Evolutionary conservation across 2,113 vertebrate genomes (phyloP).

Genomic region (Ictalurus furcatus): DNA sequence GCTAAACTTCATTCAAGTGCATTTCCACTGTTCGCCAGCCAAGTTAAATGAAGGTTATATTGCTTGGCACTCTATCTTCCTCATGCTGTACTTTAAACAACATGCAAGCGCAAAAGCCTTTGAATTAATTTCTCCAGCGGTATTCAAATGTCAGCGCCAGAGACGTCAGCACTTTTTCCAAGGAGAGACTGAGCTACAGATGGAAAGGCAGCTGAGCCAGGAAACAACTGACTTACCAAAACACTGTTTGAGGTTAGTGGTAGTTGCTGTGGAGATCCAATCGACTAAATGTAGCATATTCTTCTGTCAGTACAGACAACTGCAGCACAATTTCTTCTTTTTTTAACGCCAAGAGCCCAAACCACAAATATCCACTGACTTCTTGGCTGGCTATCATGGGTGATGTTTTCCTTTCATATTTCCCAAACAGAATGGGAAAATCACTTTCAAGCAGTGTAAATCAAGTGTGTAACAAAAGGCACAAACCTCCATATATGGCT

Average conservation of each 20-base stretch:
- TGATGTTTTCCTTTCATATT: slow-evolving; percentile 28
- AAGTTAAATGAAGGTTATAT: slow-evolving; percentile 65
- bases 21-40: slow-evolving; percentile 62
- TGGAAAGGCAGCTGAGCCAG: slow-evolving; percentile 22
- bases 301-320: neutral
- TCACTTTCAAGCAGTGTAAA: slow-evolving; percentile 25
- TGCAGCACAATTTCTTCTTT: neutral
- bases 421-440: slow-evolving; percentile 10
- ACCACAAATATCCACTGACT: slow-evolving; percentile 17
- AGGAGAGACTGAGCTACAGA: slow-evolving; percentile 14
- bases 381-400: neutral
- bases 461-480: slow-evolving; percentile 10
- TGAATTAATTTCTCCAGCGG: slow-evolving; percentile 46
- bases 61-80: slow-evolving; percentile 61
- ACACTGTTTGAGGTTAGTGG: slow-evolving; percentile 30
- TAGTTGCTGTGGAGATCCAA: slow-evolving; percentile 36
- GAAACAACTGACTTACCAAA: slow-evolving; percentile 41
- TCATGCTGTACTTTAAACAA: slow-evolving; percentile 43
- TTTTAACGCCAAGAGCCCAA: slow-evolving; percentile 12
- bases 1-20: slow-evolving; percentile 51
- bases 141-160: slow-evolving; percentile 40
- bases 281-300: slow-evolving; percentile 5
- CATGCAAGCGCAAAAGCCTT: slow-evolving; percentile 44
- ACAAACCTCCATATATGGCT: slow-evolving; percentile 8
- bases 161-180: slow-evolving; percentile 42